phyloP scores from a whole-genome alignment of 1,140 invertebrate species.

The Lasioglossum baleicum region DNA sequence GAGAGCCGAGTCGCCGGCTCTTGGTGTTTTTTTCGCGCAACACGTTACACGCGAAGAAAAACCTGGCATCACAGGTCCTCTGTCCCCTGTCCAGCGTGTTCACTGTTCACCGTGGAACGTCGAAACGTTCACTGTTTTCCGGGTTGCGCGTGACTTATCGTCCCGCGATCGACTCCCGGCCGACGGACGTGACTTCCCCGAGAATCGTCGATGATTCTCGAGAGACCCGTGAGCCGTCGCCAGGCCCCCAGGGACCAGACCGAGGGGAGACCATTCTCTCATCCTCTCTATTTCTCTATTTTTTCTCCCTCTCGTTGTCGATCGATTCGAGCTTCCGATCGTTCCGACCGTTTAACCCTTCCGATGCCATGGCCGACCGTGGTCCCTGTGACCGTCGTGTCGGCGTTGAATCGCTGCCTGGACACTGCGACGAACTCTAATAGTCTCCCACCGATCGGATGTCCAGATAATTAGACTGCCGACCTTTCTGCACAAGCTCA shows the following conservation, averaged over 20 bases:
- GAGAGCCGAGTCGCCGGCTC: neutral
- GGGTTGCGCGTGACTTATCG: conserved; percentile 27
- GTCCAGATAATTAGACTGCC: too few relatives aligned
- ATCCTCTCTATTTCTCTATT: too few relatives aligned
- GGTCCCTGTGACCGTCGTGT: too few relatives aligned
- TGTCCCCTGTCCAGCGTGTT: too few relatives aligned
- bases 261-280: neutral
- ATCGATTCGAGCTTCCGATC: conserved; percentile 7
- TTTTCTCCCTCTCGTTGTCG: neutral
- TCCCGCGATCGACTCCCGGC: neutral
- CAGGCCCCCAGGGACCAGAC: neutral
- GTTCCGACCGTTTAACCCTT: conserved; percentile 1
- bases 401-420: too few relatives aligned
- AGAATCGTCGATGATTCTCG: neutral
- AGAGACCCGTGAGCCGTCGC: neutral
- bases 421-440: too few relatives aligned
- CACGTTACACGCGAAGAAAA: conserved; percentile 22
- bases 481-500: too few relatives aligned
- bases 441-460: too few relatives aligned
- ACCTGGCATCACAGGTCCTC: neutral
- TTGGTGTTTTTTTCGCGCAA: conserved; percentile 26
- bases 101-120: too few relatives aligned
- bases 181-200: conserved; percentile 2
- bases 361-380: too few relatives aligned
- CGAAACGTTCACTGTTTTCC: neutral